Base-by-base conservation (phyloP, 2,888 invertebrate species). In the Eupithecia subumbrata region DNA sequence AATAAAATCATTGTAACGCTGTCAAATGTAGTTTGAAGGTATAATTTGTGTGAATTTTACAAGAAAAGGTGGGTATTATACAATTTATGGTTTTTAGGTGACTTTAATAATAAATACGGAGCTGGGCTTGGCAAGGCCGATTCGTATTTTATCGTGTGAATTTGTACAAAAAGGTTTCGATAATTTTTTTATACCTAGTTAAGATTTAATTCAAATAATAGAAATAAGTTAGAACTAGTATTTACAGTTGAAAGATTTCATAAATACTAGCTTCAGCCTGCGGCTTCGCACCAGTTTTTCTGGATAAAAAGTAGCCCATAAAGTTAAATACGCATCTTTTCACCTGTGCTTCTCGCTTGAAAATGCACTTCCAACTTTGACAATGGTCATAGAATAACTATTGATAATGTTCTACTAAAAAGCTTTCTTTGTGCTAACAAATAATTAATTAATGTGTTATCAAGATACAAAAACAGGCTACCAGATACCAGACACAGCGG, bases 11-110 rank as follows among this genome's bases (percentile, higher is more conserved):
- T 72, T 68, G 76, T 77, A 71, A 76, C 73, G 74, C 79, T 76
- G 78, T 81, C 79, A 73, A 76, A 84, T 83, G 78, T 86, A 81
- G 82, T 82, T 79, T 60, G 60, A 60, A 25, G 22, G 5, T 60
- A 14, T 60, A 22, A 60, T 60, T 60, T 60, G 25, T 56, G 22
- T 60, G 25, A 60, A 60, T 60, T 60, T 60, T 60, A 25, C 22
- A 60, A 25, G 22, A 1, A 60, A 25, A 56, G 22, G 22, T 22
- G 22, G 11, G 22, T 56, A 7, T 7, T 56, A 56, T 22, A 22
- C 56, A 56, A 25, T 60, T 60, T 60, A 60, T 60, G 60, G 22
- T 56, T 56, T 56, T 56, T 56, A 56, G 3, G 56, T 60, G 60
- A 25, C 25, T 60, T 22, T 14, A 56, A 12, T 2, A 25, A 25